Base-by-base conservation (phyloP, 2,113 vertebrate genomes). In the Solea senegalensis region DNA sequence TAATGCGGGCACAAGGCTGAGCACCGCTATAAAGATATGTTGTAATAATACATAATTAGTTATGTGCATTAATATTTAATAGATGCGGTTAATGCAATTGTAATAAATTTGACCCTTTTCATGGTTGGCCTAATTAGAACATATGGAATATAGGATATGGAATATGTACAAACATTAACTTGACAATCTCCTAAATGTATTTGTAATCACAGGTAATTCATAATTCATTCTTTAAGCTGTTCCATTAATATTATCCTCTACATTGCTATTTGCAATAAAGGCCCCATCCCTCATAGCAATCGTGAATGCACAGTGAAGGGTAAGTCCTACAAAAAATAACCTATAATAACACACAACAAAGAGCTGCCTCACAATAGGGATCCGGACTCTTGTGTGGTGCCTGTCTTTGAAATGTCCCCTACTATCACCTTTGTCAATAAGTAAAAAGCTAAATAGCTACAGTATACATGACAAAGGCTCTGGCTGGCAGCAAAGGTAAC, bases 401-500 rank as follows among this genome's bases (percentile, higher is more conserved):
- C 52, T 80, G 73, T 79, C 78, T 89, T 86, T 86, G 71, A 85
- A 87, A 89, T 70, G 84, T 76, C 86, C 88, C 79, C 84, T 86
- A 76, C 84, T 83, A 86, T 87, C 81, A 85, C 81, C 78, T 77
- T 64, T 80, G 80, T 82, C 84, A 83, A 89, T 83, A 88, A 81
- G 71, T 80, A 71, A 77, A 85, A 83, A 66, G 72, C 73, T 86
- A 78, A 89, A 89, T 64, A 85, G 78, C 80, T 44, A 40, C 54
- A 1, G 74, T 80, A 80, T 75, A 84, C 85, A 86, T 72, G 80
- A 86, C 82, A 88, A 89, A 81, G 76, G 78, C 65, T 76, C 48
- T 82, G 62, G 71, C 88, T 87, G 80, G 80, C 76, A 88, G 87
- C 81, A 87, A 89, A 91, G 86, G 85, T 88, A 89, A 91, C 82